Evolutionary conservation across 2,797 vertebrate genomes (phyloP).

Genomic region (Buphagus erythrorhynchus): DNA sequence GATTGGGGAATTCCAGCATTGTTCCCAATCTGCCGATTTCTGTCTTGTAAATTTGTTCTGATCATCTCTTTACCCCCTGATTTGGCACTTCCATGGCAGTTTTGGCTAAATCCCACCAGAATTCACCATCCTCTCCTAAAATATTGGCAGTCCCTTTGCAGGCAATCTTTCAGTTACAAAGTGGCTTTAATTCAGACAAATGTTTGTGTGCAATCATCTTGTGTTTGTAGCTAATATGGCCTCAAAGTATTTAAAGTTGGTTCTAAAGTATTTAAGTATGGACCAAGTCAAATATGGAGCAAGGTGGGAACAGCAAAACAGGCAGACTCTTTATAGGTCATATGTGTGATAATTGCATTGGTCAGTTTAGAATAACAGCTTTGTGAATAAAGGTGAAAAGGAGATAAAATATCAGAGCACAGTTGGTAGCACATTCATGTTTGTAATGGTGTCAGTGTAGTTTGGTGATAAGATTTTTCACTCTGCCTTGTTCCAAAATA

Average conservation of each 20-base stretch:
- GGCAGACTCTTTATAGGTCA: not conserved
- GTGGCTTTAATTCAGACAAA: not conserved
- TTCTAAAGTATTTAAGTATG: not conserved
- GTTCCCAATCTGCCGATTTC: fast-evolving
- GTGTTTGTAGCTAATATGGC: not conserved
- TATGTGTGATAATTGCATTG: not conserved
- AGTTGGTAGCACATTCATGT: not conserved
- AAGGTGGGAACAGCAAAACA: not conserved
- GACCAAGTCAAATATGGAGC: not conserved
- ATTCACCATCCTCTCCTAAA: not conserved
- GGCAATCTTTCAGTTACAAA: not conserved
- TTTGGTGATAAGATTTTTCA: not conserved
- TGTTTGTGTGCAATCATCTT: not conserved
- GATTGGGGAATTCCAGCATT: not conserved
- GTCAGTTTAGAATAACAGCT: not conserved
- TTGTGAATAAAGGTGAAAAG: not conserved
- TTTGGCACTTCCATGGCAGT: not conserved
- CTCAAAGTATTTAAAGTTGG: not conserved
- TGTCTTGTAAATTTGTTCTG: not conserved
- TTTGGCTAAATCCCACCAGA: not conserved
- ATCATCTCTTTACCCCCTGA: not conserved
- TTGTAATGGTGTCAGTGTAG: not conserved
- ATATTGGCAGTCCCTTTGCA: not conserved
- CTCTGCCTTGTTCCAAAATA: not conserved
- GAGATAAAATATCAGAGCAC: not conserved